Conservation (phyloP, 2,888 invertebrate genomes). For the Cantharis flavilabris region DNA sequence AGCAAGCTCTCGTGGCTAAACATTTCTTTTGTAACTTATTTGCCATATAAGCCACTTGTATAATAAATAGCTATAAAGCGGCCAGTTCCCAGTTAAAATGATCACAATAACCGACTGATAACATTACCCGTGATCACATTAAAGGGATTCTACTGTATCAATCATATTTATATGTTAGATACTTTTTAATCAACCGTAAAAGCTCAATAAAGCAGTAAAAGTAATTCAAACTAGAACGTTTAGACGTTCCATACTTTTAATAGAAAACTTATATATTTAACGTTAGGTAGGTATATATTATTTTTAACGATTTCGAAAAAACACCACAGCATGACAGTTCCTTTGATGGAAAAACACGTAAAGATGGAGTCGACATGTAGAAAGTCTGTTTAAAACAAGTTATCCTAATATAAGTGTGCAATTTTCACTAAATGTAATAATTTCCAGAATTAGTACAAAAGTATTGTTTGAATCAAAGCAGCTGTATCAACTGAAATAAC, state of each 20-base stretch:
- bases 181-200: neutral
- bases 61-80: no score
- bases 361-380: neutral
- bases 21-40: no score
- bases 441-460: neutral
- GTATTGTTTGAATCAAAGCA: neutral
- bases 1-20: no score
- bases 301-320: neutral
- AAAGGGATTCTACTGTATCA: no score
- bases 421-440: neutral
- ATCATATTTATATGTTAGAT: neutral
- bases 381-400: neutral
- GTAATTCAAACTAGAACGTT: neutral
- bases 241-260: neutral
- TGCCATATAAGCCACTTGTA: no score
- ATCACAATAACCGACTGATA: no score
- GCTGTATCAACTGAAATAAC: neutral
- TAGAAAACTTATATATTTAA: neutral
- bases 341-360: neutral
- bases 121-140: no score
- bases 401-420: neutral
- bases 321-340: neutral
- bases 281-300: neutral
- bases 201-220: neutral
- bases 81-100: no score